Percentiles rank a stretch among this genome's conserved stretches.
Evolutionary conservation across 2,113 vertebrate species (phyloP).

Genomic region (Fulmarus glacialis): DNA sequence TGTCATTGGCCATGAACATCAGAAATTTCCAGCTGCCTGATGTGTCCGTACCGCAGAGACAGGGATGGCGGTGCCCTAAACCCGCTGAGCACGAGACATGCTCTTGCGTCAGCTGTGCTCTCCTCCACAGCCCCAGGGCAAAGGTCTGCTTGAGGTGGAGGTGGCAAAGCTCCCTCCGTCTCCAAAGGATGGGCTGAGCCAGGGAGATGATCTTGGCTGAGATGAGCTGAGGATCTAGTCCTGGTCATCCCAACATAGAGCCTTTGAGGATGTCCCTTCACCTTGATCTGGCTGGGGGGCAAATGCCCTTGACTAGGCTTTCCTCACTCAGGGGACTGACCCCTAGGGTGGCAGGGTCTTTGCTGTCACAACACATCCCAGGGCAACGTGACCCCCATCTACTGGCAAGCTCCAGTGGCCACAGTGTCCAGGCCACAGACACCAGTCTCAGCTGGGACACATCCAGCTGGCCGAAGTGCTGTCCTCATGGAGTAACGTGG

Average conservation of each 20-base stretch:
- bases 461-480: not conserved
- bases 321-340: not conserved
- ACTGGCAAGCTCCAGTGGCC: not conserved
- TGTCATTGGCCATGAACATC: accelerated
- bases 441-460: not conserved
- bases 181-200: not conserved
- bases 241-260: not conserved
- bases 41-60: accelerated
- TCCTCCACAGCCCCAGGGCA: not conserved
- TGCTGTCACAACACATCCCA: not conserved
- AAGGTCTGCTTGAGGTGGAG: not conserved
- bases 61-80: not conserved
- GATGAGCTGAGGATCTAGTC: not conserved
- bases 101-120: not conserved
- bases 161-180: not conserved
- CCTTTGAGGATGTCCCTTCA: not conserved
- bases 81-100: not conserved
- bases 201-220: not conserved
- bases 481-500: not conserved
- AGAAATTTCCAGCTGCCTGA: not conserved
- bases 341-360: not conserved
- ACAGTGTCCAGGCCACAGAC: not conserved
- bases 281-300: no score
- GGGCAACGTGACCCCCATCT: not conserved
- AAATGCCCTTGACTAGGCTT: not conserved